Conservation (phyloP, 2,888 invertebrate genomes). For the Mythimna vitellina region DNA sequence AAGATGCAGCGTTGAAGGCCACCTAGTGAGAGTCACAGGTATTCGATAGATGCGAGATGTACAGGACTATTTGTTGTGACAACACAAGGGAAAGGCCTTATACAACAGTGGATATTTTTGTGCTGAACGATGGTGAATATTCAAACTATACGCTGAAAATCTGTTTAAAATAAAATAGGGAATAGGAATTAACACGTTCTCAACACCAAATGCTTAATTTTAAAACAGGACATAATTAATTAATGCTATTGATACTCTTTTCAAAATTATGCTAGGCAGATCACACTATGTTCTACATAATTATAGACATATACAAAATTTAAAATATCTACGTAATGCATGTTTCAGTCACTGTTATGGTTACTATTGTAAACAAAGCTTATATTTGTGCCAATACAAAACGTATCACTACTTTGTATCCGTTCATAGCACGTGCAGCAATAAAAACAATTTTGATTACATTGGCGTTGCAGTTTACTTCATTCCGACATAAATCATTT, state of each 20-base stretch:
- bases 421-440: slow-evolving; percentile 28
- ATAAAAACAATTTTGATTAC: slow-evolving; percentile 34
- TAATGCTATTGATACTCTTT: not conserved
- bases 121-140: too few species aligned
- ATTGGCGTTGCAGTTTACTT: slow-evolving; percentile 22
- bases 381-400: slow-evolving; percentile 34
- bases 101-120: too few species aligned
- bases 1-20: too few species aligned
- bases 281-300: not conserved
- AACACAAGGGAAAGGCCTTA: too few species aligned
- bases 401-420: slow-evolving; percentile 32
- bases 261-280: not conserved
- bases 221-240: not conserved
- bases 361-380: slow-evolving; percentile 49
- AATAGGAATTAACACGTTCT: too few species aligned
- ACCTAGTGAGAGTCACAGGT: too few species aligned
- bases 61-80: too few species aligned
- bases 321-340: slow-evolving; percentile 7
- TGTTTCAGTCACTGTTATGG: slow-evolving; percentile 22
- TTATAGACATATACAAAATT: slow-evolving; percentile 5
- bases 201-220: too few species aligned
- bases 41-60: too few species aligned
- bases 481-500: slow-evolving; percentile 20
- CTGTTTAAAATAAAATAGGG: too few species aligned
- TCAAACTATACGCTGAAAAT: too few species aligned